Base-by-base conservation (phyloP, 1,140 invertebrate genomes). In the Penaeus japonicus region DNA sequence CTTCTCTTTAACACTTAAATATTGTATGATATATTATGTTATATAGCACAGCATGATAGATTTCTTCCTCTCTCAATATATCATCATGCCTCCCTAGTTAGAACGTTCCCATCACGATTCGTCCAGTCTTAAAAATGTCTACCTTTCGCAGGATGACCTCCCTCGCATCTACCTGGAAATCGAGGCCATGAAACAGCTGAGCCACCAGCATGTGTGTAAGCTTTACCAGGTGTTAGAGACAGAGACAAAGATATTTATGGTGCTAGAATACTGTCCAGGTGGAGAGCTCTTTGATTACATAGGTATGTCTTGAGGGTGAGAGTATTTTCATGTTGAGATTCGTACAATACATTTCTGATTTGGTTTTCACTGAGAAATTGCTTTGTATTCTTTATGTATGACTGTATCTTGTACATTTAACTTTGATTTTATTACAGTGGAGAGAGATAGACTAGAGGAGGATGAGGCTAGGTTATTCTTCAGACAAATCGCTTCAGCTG, bases 231-330 rank as follows among this genome's bases (percentile, higher is more conserved):
- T 96, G 7, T 94, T 96, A 89, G 96, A 97, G 92, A 96, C 96
- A 3, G 94, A 95, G 0, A 93, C 93, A 10, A 94, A 95, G 91
- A 95, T 95, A 91, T 96, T 95, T 91, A 93, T 96, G 92, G 93
- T 97, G 55, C 93, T 97, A 90, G 96, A 97, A 93, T 96, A 97
- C 91, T 97, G 96, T 92, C 95, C 95, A 84, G 96, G 96, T 59
- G 96, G 96, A 84, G 96, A 97, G 93, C 92, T 97, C 30, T 97
- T 97, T 93, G 96, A 97, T 93, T 97, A 97, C 90, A 96, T 97
- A 91, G 95, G 94, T 94, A 92, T 89, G 80, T 47, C 32, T 5
- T 15, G 15, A 47, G 47, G 47, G 47, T 47, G n/a, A 12, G 7
- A 70, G 30, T 70, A 70, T 70, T 70, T 27, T 70, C 7, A 70